Evolutionary conservation across 2,113 vertebrate species (phyloP), one percentile per base, ranked within the genome.

Genomic region (Sigmodon hispidus): DNA sequence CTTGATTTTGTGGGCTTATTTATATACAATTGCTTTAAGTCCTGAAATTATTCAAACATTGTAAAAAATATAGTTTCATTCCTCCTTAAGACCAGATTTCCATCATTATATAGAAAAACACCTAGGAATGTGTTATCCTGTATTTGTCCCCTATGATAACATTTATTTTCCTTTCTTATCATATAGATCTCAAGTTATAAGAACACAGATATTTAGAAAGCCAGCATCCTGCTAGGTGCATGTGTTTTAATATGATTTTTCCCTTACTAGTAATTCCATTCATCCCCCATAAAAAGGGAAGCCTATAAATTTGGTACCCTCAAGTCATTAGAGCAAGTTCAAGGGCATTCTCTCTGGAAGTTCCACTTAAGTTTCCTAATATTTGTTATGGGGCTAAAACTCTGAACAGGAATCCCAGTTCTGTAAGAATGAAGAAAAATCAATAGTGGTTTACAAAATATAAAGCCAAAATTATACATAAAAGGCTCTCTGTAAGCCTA

Each of bases 391-490:
- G 31, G 50, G 3, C 81, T 94, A 94, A 92, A 94, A 91, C 50
- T 94, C 80, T 89, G 63, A 93, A 94, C 93, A 96, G 59, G n/a
- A 96, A 90, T 88, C 36, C 63, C 6, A 8, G n/a, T 94, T 89
- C 48, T 73, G 26, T 59, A 69, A 22, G 81, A 87, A 84, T 79
- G 65, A 19, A 21, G 88, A 90, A 91, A 95, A 73, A 86, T 95
- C 96, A 97, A 83, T 75, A 96, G 2, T 91, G 89, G 24, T 93
- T 98, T 97, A 80, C 50, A 98, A 91, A 81, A 89, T 61, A 89
- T 75, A 90, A 84, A 84, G 45, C 96, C 87, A 94, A 93, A 97
- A 94, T 94, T 93, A 86, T 52, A 89, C 21, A 87, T 67, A 89
- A 97, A 98, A 96, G 69, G 2, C 61, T 77, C 36, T 94, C 67